Conservation (phyloP, 2,797 vertebrate genomes). For the Coracias cyanogaster region DNA sequence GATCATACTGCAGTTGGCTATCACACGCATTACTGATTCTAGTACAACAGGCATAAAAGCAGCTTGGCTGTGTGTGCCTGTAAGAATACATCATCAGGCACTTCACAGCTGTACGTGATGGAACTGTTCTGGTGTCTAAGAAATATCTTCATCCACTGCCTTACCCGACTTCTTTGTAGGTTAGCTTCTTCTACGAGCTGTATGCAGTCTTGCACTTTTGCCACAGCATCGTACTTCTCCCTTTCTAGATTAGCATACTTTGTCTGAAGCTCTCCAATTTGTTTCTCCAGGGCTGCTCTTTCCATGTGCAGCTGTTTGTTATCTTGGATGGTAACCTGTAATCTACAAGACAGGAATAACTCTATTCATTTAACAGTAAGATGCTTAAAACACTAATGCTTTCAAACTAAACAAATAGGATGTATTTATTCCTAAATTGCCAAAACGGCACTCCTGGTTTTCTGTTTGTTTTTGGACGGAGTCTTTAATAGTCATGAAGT, state of each 20-base stretch:
- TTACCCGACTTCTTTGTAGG: slow-evolving; percentile 91
- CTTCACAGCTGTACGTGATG: not conserved
- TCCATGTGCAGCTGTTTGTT: slow-evolving; percentile 83
- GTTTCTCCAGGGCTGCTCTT: slow-evolving; percentile 84
- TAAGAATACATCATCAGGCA: not conserved
- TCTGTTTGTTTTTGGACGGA: not conserved
- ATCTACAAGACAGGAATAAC: slow-evolving; percentile 71
- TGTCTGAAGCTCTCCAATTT: slow-evolving; percentile 86
- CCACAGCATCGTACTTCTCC: slow-evolving; percentile 87
- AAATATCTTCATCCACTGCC: not conserved
- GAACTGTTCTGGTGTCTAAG: not conserved
- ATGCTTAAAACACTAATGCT: not conserved
- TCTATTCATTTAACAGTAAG: not conserved
- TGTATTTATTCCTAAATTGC: not conserved
- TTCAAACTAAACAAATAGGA: not conserved
- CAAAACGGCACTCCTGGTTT: not conserved
- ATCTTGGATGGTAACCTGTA: slow-evolving; percentile 83
- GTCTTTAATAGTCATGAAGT: not conserved
- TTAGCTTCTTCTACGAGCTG: slow-evolving; percentile 91
- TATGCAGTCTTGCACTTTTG: slow-evolving; percentile 86
- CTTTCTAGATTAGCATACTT: slow-evolving; percentile 82
- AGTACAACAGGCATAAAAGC: not conserved
- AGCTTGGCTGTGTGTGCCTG: not conserved
- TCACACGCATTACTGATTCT: not conserved
- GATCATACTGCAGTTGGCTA: not conserved